Base-by-base conservation (phyloP, 2,113 vertebrate species). In the Balaenoptera acutorostrata region DNA sequence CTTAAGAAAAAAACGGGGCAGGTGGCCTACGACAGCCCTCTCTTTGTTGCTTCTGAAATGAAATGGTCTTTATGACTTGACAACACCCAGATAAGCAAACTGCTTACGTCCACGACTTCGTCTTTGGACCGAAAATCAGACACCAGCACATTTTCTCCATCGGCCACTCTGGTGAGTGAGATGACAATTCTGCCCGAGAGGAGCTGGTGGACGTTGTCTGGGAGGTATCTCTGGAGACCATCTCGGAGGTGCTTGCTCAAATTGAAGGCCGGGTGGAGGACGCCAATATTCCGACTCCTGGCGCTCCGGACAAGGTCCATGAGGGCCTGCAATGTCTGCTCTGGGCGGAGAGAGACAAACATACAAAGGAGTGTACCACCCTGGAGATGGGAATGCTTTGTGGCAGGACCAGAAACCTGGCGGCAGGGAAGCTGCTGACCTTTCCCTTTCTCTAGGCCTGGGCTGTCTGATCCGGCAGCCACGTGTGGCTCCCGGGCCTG, bases 121-220 rank as follows among this genome's bases (percentile, higher is more conserved):
- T 99, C 99, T 97, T 99, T 99, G 75, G 99, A 99, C 84, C 95
- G 98, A 80, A 99, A 99, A 18, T 99, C 98, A 0, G 99, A 99
- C 97, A 99, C 98, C 87, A 99, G 97, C 31, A 99, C 98, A 0
- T 99, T 99, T 96, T 99, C 93, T 4, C 99, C 99, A 5, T 99
- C 99, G 0, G 99, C 99, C 57, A 99, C 99, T 41, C 99, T 98
- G 75, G 99, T 99, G 17, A 99, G 98, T 0, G 99, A 99, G 75
- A 99, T 97, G 27, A 98, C 98, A 0, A 99, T 98, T 27, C 97
- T 98, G 57, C 99, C 99, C 0, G 99, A 99, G 21, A 99, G 95
- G 52, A 98, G 93, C 49, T 98, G 80, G 95, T 99, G 99, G 0
- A 99, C 93, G 0, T 99, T 98, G 18, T 98, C 97, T 0, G 99